Base-by-base conservation (phyloP, 2,797 vertebrate genomes). In the Botia kubotai region DNA sequence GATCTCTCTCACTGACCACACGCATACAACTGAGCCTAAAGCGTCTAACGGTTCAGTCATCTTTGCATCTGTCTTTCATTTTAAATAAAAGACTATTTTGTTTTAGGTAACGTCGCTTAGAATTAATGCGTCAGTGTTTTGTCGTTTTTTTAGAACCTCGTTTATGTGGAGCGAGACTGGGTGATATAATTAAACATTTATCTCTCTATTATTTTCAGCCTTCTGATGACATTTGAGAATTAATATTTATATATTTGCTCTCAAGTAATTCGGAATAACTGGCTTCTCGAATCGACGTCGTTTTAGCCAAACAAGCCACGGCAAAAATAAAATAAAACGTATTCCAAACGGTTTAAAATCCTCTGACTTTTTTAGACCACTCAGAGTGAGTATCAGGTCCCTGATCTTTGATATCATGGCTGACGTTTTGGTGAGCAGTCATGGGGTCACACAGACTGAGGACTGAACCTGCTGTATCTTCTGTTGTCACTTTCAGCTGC, bases 1-100 rank as follows among this genome's bases (percentile, higher is more conserved):
- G 83, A 66, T 76, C 81, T 83, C 71, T 52, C 75, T 83, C 19
- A 76, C 77, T 81, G 68, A 73, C 72, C 80, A 19, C 77, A 82
- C 4, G 29, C 60, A 33, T 53, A 57, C 26, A 63, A 67, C 0
- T 71, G 46, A 70, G 2, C 29, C 19, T 66, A 19, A 68, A 72
- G 60, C 48, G 65, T 60, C 36, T 68, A 19, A 7, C 66, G 46
- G 11, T 0, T 12, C 2, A n/a, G 7, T 75, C 21, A 33, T 29
- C 19, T 50, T 17, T 52, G 67, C 11, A 39, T 13, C 17, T 69
- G 67, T 13, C 5, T n/a, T 26, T 10, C 8, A 70, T 70, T 70
- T 52, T 14, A 13, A 52, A 52, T 50, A 14, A 55, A 55, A 13
- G 12, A 6, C 14, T 14, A n/a, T 55, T 55, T 55, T 8, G 53